Percentiles rank a stretch among this genome's conserved stretches.
These are phyloP conservation scores for Minunthozetes semirufus DNA, from an alignment of 2,888 invertebrate genomes.

Conservation along the genomic window DNA sequence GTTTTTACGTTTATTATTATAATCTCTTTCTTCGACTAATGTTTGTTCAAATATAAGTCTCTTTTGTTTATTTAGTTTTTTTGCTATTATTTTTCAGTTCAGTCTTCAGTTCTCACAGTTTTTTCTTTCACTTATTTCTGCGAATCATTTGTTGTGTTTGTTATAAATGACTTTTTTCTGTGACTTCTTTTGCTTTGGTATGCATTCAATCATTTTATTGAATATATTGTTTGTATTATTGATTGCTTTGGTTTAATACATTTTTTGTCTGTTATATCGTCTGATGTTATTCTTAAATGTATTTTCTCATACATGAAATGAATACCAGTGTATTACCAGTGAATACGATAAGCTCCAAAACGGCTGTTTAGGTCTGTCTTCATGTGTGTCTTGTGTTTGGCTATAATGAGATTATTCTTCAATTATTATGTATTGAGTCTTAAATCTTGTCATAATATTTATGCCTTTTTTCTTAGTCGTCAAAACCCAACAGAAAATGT, in stretches of 20 bases:
- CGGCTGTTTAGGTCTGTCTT: neutral
- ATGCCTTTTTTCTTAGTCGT: neutral
- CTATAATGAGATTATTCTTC: constrained; percentile 2
- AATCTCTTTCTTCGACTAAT: neutral
- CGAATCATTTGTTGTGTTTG: constrained; percentile 4
- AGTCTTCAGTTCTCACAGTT: neutral
- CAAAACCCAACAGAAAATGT: neutral
- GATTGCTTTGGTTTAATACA: constrained; percentile 10
- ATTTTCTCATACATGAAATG: neutral
- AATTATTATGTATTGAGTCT: neutral
- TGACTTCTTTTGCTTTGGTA: neutral
- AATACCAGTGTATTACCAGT: neutral
- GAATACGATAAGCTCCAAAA: neutral
- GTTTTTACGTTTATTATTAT: too few species aligned
- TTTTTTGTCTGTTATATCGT: neutral
- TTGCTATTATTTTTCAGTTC: neutral
- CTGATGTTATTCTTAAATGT: constrained; percentile 4
- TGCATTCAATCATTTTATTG: constrained; percentile 14
- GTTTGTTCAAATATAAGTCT: neutral
- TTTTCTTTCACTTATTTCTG: neutral
- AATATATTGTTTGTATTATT: constrained; percentile 3
- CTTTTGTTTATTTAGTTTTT: neutral
- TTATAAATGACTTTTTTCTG: neutral
- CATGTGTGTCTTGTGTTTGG: neutral
- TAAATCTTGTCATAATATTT: constrained; percentile 5